phyloP scores from a whole-genome alignment of 92 coral and sea anemone species.

The Porites lobata region DNA sequence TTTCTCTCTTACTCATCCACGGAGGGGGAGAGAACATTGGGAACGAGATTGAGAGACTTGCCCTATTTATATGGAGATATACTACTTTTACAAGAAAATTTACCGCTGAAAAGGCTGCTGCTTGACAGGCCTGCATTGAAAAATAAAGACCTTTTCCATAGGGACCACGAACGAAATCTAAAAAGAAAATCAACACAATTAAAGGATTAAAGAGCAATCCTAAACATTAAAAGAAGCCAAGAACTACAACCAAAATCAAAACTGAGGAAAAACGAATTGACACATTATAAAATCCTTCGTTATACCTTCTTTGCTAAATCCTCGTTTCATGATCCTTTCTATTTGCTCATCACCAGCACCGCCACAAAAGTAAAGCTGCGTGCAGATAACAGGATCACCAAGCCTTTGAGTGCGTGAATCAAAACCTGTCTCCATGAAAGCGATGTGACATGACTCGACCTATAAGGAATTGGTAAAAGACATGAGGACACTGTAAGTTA shows the following conservation, averaged over 20 bases:
- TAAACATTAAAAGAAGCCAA: too few relatives aligned
- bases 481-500: too few relatives aligned
- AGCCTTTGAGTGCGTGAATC: conserved; percentile 70
- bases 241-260: too few relatives aligned
- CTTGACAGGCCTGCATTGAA: conserved; percentile 83
- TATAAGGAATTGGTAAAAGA: neutral
- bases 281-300: too few relatives aligned
- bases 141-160: conserved; percentile 90
- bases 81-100: neutral
- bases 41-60: too few relatives aligned
- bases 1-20: too few relatives aligned
- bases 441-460: conserved; percentile 86
- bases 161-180: conserved; percentile 82
- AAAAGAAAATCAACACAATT: conserved; percentile 6
- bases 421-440: conserved; percentile 77
- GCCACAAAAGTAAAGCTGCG: conserved; percentile 81
- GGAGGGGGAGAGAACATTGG: too few relatives aligned
- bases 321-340: conserved; percentile 74
- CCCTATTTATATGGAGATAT: too few relatives aligned
- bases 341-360: conserved; percentile 68
- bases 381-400: conserved; percentile 76
- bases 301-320: conserved; percentile 83
- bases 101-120: conserved; percentile 78
- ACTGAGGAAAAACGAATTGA: too few relatives aligned
- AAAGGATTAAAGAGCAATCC: too few relatives aligned